Evolutionary conservation across 2,888 invertebrate genomes (phyloP), one percentile per base, ranked within the genome.

Genomic region (Sabatieria punctata): DNA sequence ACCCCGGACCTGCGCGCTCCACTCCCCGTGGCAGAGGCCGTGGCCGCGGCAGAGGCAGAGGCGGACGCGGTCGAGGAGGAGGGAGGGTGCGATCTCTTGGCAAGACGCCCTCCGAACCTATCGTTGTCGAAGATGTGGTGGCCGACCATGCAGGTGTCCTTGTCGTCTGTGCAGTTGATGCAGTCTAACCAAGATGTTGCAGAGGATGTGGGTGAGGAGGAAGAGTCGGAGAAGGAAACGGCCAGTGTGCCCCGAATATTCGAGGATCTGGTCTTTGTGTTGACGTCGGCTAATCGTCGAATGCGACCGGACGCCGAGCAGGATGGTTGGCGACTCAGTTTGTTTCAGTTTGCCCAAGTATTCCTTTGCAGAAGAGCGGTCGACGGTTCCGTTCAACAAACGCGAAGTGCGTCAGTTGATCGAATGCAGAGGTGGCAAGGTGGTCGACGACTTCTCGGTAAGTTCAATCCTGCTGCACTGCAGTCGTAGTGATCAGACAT

Each of bases 231-330:
- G 13, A 3, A 25, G n/a, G 24, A 24, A 19, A 22, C n/a, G 18
- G 23, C 30, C 3, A 18, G 4, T 19, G 19, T n/a, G 24, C 33
- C 45, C 18, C 45, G 25, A n/a, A 40, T 55, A 22, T 60, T 60
- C 48, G 48, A 38, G 2, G 54, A 52, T 15, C 51, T 53, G 46
- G 43, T 51, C 4, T 63, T 63, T 49, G 56, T 62, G 19, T 49
- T 62, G 27, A 63, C 63, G 4, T 60, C 61, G 0, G 61, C 63
- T 1, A 60, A 53, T 41, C 54, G 62, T 11, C 38, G 40, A 2
- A 30, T 15, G 30, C 8, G 30, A 11, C 30, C 30, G 15, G 30
- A 15, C 30, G 30, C 8, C 30, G 15, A 15, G 8, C 8, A 15
- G 8, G 30, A 30, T 11, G 30, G 33, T 44, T 11, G 26, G 41